Base-by-base conservation (phyloP, 2,888 invertebrate genomes). In the Neelides folsomi region DNA sequence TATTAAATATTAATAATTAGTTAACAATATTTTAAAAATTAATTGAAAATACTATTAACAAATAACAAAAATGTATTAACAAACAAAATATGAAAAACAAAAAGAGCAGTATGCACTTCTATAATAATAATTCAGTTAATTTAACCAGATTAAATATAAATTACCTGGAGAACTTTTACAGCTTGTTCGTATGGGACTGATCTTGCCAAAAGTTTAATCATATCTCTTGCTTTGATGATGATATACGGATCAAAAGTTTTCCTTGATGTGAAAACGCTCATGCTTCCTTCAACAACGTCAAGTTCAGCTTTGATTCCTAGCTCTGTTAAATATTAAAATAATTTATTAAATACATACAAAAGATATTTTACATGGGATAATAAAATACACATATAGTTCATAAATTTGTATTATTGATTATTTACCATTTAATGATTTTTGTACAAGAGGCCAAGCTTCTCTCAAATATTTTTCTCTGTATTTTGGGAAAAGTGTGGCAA, bases 171-270 rank as follows among this genome's bases (percentile, higher is more conserved):
- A 1, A 89, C 86, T 63, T 82, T 76, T 12, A 81, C 78, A 2
- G 94, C 94, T 73, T 98, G 95, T 71, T 98, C 97, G 65, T 84
- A 90, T 0, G 97, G 95, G 1, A 99, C 97, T 70, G 93, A 93
- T 62, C 98, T 76, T 0, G 95, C 87, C 66, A 99, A 72, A 2
- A 99, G 73, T 70, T 93, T 95, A 65, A 98, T 86, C 75, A 97
- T 78, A 70, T 98, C 98, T 56, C 97, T 77, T 0, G 94, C 92
- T 74, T 97, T 97, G 27, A 99, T 77, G 42, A 98, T 88, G 49
- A 94, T 86, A 65, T 86, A 97, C 0, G 98, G 98, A 74, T 99
- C 98, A 92, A 92, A 98, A 1, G 97, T 97, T 75, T 95, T 94
- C 49, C 86, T 76, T 0, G 94, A 94, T 0, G 98, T 98, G 70